Evolutionary conservation across 2,113 vertebrate species (phyloP).

Genomic region (Oriolus oriolus): DNA sequence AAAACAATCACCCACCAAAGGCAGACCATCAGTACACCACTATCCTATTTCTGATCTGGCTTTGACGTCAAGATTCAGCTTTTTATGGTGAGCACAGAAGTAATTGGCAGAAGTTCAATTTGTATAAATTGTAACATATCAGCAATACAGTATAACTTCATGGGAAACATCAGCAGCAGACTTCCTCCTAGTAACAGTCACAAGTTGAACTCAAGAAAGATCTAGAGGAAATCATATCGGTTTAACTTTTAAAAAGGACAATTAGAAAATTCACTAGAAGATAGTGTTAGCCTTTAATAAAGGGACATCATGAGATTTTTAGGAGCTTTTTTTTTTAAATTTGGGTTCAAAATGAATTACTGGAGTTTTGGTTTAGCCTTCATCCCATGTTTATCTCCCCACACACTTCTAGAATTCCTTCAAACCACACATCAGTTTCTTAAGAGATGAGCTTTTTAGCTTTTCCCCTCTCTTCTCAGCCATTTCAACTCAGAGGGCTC

Average conservation of each 20-base stretch:
- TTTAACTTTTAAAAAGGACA: neutral
- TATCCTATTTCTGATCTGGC: neutral
- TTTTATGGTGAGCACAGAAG: neutral
- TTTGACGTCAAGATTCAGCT: neutral
- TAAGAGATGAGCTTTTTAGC: neutral
- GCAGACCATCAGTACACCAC: neutral
- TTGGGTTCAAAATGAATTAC: neutral
- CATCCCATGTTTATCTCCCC: neutral
- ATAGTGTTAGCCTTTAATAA: neutral
- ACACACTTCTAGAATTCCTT: neutral
- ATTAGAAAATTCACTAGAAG: neutral
- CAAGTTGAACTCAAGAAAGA: neutral
- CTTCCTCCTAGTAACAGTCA: neutral
- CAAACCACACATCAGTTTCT: neutral
- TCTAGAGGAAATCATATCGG: neutral
- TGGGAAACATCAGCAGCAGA: neutral
- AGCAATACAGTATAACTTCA: neutral
- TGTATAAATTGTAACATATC: neutral
- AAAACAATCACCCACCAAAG: neutral
- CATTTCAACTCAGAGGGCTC: neutral
- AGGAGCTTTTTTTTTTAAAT: neutral
- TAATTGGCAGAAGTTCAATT: neutral
- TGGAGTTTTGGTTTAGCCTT: neutral
- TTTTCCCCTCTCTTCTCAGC: neutral
- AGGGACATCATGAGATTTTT: neutral